Base-by-base conservation (phyloP, 2,888 invertebrate genomes). In the Bombylius major region DNA sequence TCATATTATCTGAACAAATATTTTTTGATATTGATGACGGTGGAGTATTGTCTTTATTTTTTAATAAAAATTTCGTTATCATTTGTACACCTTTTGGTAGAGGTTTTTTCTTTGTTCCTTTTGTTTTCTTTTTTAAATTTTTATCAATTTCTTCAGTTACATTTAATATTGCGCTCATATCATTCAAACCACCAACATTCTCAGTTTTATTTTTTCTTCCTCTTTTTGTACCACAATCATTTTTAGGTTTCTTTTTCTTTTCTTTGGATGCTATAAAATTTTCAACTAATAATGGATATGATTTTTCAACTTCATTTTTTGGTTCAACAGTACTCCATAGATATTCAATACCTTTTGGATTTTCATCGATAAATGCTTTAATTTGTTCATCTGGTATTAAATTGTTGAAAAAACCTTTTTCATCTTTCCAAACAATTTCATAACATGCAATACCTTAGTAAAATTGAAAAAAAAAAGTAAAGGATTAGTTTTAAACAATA, bases 311-410 rank as follows among this genome's bases (percentile, higher is more conserved):
- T 31, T 83, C 70, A 59, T 78, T 75, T 68, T 83, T 79, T 0
- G 87, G 82, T 68, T 89, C 89, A 34, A 83, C 78, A 2, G 86
- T 85, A 0, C 79, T 79, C 79, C 82, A 84, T 1, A 82, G 72
- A 39, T 75, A 73, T 42, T 76, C 73, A 5, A 72, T 33, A 9
- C 73, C 71, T 12, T 70, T 71, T 7, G 70, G 70, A 63, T 78
- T 77, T 64, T 80, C 78, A n/a, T 68, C 67, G 51, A 75, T 60
- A 54, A 65, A 72, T 49, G 70, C 77, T 56, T 76, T 69, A 57
- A 82, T 71, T 67, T 83, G 83, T 42, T 78, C 72, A 58, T 81
- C 77, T 0, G 84, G 82, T 60, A 82, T 79, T 23, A 86, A 68
- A 31, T 77, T 78, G 47, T 79, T 77, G 55, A 84, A 81, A 52